Conservation (phyloP, 2,113 vertebrate genomes). For the Nibea albiflora region DNA sequence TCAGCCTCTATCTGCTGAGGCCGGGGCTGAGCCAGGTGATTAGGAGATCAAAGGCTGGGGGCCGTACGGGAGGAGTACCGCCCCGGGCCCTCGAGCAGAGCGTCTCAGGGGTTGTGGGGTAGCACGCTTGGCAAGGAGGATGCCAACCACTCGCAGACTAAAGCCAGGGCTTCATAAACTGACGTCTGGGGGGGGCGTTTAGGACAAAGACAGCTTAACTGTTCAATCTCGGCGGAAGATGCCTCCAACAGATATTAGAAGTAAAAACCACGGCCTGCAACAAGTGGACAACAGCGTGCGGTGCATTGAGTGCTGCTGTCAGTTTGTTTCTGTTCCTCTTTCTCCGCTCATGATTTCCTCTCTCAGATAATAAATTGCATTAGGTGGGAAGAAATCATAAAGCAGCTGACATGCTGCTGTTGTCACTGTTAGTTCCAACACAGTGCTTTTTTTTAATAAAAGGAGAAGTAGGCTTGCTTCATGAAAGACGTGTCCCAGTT, state of each 20-base stretch:
- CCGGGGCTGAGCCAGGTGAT: slow-evolving; percentile 60
- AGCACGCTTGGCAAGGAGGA: neutral
- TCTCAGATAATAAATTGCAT: neutral
- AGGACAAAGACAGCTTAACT: too few species aligned
- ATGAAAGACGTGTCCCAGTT: neutral
- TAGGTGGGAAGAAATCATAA: neutral
- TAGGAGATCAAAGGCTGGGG: slow-evolving; percentile 68
- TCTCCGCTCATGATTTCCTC: slow-evolving; percentile 3
- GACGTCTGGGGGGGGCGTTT: neutral
- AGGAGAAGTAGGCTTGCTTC: slow-evolving; percentile 8
- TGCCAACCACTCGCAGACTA: neutral
- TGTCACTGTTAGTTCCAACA: neutral
- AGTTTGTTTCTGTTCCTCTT: slow-evolving; percentile 7
- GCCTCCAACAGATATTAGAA: too few species aligned
- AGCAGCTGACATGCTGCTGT: neutral
- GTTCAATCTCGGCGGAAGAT: too few species aligned
- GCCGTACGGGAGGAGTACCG: slow-evolving; percentile 45
- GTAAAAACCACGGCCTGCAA: too few species aligned
- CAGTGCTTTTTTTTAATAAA: neutral
- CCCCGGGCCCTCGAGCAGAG: slow-evolving; percentile 37
- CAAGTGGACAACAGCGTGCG: too few species aligned
- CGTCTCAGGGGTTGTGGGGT: slow-evolving; percentile 19
- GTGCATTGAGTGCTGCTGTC: neutral
- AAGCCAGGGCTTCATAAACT: neutral
- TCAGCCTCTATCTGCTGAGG: slow-evolving; percentile 29